Base-by-base conservation (phyloP, 2,888 invertebrate genomes). In the Perithous albicinctus region DNA sequence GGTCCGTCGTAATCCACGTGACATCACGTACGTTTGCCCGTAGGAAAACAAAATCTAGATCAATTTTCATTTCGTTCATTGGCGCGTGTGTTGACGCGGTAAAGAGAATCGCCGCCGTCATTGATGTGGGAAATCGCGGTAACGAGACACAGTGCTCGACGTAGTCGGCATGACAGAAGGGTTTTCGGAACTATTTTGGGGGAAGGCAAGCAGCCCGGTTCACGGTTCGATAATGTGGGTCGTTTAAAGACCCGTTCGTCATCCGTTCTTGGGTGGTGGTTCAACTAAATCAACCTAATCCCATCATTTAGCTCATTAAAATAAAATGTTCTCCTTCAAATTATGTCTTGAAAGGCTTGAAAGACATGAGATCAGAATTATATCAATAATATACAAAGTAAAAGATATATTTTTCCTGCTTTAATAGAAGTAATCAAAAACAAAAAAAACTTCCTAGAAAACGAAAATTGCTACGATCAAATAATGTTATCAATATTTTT, bases 111-210 rank as follows among this genome's bases (percentile, higher is more conserved):
- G 78, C 72, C 78, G 67, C 64, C 69, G 54, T 83, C 81, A 81
- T 85, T 83, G 83, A 78, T 85, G 85, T 83, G 83, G 83, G 83
- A 85, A 85, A 85, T 85, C 72, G 76, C 63, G 66, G 85, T 83
- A 73, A 69, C 67, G 46, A 63, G 63, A 46, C 61, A 38, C 67
- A 20, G 32, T 54, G 70, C 73, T 56, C 63, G 46, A 12, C 12
- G 48, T 70, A 59, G 64, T 66, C 41, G 78, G 7, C 51, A 54
- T 74, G 43, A 54, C 23, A 70, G 78, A 74, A 69, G 56, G 66
- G 35, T 78, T 75, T 70, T 70, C 59, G 66, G 56, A 26, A 75
- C 75, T 66, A 75, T 78, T 78, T 66, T 43, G 75, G 74, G 69
- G 64, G n/a, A n/a, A 66, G 74, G 38, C 41, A 41, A 59, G 59